Percentiles rank a stretch among this genome's conserved stretches.
Conservation (phyloP, 2,797 vertebrate genomes). For the Meda fulgida region DNA sequence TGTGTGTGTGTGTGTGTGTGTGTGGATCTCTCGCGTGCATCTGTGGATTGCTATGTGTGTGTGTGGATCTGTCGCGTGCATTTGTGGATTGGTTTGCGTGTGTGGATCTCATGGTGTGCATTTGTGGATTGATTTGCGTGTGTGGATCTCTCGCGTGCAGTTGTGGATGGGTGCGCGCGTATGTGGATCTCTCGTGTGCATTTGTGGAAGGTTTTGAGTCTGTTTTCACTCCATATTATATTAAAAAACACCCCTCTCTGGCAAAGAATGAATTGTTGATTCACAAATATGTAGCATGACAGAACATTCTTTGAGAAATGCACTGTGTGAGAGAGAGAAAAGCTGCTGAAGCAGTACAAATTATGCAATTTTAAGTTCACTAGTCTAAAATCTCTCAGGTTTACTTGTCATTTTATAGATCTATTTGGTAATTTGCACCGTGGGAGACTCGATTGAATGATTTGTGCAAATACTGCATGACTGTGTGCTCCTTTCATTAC, state of each 20-base stretch:
- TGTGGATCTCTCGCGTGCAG: too few species aligned
- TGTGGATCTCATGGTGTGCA: too few species aligned
- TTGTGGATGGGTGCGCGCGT: too few species aligned
- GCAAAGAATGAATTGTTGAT: background rate
- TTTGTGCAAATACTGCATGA: background rate
- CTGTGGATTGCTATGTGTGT: too few species aligned
- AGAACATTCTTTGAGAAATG: background rate
- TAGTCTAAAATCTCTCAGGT: slow-evolving; percentile 18
- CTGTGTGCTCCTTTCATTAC: background rate
- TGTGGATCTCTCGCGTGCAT: too few species aligned
- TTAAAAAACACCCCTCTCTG: background rate
- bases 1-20: too few species aligned
- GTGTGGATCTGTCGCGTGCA: too few species aligned
- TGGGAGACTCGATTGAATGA: background rate
- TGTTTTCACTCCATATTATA: too few species aligned
- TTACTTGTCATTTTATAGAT: slow-evolving; percentile 5
- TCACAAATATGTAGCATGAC: background rate
- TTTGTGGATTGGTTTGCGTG: too few species aligned
- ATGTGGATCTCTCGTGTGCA: too few species aligned
- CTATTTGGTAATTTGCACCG: slow-evolving; percentile 18
- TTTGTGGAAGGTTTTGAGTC: too few species aligned
- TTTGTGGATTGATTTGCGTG: too few species aligned
- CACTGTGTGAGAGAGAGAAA: background rate
- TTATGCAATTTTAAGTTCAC: slow-evolving; percentile 17
- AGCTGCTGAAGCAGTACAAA: background rate